Conservation (phyloP, 2,888 invertebrate species). For the Hyposoter dolosus region DNA sequence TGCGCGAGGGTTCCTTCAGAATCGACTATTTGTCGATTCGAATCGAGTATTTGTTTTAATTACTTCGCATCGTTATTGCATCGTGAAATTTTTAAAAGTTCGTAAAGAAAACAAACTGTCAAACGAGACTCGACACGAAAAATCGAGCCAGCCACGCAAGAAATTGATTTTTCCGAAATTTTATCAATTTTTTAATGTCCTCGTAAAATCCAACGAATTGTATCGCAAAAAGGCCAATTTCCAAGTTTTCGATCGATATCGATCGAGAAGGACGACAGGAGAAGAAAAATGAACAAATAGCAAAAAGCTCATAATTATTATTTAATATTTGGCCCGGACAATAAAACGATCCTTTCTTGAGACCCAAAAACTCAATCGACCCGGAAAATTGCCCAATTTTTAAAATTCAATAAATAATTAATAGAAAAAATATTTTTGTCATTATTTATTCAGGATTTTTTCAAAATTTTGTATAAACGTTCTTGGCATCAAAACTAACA, state of each 20-base stretch:
- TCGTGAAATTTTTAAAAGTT: background rate
- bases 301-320: too few species aligned
- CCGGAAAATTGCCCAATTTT: too few species aligned
- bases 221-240: background rate
- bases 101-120: background rate
- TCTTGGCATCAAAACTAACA: too few species aligned
- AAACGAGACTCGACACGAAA: background rate
- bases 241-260: conserved; percentile 1
- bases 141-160: background rate
- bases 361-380: too few species aligned
- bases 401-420: too few species aligned
- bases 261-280: background rate
- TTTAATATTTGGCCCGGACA: too few species aligned
- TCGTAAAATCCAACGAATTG: background rate
- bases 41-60: background rate
- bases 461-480: too few species aligned
- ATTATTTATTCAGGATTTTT: too few species aligned
- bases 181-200: background rate
- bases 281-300: too few species aligned
- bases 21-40: background rate
- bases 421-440: too few species aligned
- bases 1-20: conserved; percentile 4
- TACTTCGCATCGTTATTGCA: background rate
- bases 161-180: background rate
- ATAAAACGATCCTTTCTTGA: too few species aligned